Conservation (phyloP, 2,113 vertebrate genomes). For the Psittacus erithacus region DNA sequence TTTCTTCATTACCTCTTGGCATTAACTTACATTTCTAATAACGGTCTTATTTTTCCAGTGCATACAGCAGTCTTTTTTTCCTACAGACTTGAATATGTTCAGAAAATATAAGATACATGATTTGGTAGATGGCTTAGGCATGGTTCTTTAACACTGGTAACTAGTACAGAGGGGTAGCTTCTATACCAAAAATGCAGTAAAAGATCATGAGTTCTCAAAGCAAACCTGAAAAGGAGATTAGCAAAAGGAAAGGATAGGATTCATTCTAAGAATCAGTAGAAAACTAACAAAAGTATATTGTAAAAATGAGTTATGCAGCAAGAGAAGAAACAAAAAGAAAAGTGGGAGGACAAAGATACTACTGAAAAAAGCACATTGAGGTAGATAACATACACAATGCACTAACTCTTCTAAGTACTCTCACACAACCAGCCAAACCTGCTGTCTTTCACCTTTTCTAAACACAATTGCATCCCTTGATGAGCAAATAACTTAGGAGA, state of each 20-base stretch:
- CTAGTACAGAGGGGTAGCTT: background rate
- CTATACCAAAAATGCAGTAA: background rate
- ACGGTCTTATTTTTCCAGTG: background rate
- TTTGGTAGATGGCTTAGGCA: background rate
- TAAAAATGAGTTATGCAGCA: background rate
- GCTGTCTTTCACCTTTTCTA: background rate
- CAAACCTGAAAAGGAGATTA: background rate
- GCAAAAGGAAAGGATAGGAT: background rate
- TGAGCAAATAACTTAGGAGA: background rate
- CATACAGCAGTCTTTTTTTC: background rate
- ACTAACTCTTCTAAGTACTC: background rate
- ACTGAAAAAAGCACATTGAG: background rate
- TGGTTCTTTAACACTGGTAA: background rate
- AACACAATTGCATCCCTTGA: background rate
- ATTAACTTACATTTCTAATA: background rate
- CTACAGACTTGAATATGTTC: background rate
- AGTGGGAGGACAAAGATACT: background rate
- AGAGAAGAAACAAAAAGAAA: slow-evolving; percentile 3
- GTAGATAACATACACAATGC: background rate
- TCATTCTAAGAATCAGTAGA: background rate
- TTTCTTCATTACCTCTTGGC: background rate
- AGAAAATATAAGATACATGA: background rate
- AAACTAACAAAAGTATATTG: background rate
- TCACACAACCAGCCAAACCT: background rate
- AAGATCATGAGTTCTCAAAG: background rate